Evolutionary conservation across 1,140 invertebrate species (phyloP).

Genomic region (Galleria mellonella): DNA sequence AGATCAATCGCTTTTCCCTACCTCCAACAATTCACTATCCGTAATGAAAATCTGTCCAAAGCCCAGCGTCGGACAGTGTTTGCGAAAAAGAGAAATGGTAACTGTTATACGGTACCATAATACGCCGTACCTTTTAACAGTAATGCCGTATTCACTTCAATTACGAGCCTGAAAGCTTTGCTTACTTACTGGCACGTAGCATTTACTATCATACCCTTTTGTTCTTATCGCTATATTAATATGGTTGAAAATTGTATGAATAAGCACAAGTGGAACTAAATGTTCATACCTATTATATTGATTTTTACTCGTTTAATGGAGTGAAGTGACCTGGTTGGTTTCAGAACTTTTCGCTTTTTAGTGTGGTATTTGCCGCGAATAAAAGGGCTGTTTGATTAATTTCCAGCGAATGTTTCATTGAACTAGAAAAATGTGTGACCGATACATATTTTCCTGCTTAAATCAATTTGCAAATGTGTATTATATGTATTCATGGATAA

Average conservation of each 20-base stretch:
- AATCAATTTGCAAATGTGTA: too few relatives aligned
- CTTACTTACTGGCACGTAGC: background rate
- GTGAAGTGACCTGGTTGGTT: constrained; percentile 26
- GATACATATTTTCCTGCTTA: too few relatives aligned
- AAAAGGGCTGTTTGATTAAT: constrained; percentile 2
- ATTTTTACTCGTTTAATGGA: constrained; percentile 33
- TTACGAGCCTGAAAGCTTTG: constrained; percentile 11
- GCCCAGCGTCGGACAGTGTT: background rate
- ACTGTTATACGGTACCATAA: constrained; percentile 1
- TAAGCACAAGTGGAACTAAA: background rate
- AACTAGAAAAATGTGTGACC: background rate
- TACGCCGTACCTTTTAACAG: background rate
- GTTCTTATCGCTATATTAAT: background rate
- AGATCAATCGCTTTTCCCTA: background rate
- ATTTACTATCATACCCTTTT: background rate
- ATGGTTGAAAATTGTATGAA: background rate
- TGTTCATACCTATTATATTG: constrained; percentile 22
- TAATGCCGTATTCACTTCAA: constrained; percentile 7
- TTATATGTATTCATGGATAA: too few relatives aligned
- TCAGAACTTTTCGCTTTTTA: constrained; percentile 5
- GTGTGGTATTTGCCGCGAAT: constrained; percentile 1
- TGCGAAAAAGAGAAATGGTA: background rate
- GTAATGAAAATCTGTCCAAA: background rate
- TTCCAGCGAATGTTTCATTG: background rate
- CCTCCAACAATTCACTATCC: background rate